phyloP scores from a whole-genome alignment of 2,113 vertebrate genomes.

The Alaudala cheleensis region DNA sequence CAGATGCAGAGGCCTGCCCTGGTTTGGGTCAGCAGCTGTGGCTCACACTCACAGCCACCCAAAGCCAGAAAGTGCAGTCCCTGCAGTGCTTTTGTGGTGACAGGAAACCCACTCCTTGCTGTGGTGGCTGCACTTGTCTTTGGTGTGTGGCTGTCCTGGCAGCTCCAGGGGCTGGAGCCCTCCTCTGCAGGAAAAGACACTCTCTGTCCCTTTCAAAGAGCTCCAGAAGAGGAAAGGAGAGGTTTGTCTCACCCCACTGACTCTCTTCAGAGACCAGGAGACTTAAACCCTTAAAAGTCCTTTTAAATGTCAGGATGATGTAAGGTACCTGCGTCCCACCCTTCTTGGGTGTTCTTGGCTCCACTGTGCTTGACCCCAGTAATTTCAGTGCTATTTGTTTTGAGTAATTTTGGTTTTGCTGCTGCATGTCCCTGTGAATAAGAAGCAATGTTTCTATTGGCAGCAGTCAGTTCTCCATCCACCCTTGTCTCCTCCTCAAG shows the following conservation, averaged over 20 bases:
- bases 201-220: not conserved
- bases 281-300: not conserved
- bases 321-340: slow-evolving; percentile 55
- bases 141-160: not conserved
- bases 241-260: not conserved
- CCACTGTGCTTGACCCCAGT: slow-evolving; percentile 47
- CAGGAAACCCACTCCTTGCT: not conserved
- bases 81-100: not conserved
- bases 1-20: fast-evolving
- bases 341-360: slow-evolving; percentile 63
- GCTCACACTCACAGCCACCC: not conserved
- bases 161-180: not conserved
- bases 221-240: not conserved
- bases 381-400: slow-evolving; percentile 60
- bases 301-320: slow-evolving; percentile 28
- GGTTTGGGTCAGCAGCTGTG: not conserved
- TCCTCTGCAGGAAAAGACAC: not conserved
- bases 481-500: slow-evolving; percentile 14
- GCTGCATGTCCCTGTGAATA: slow-evolving; percentile 52
- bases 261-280: not conserved
- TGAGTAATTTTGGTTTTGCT: slow-evolving; percentile 56
- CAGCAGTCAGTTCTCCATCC: slow-evolving; percentile 38
- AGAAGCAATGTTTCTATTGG: slow-evolving; percentile 60
- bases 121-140: not conserved
- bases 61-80: not conserved